These are phyloP conservation scores for Colinus virginianus DNA, from an alignment of 2,113 vertebrate species.

Conservation along the genomic window DNA sequence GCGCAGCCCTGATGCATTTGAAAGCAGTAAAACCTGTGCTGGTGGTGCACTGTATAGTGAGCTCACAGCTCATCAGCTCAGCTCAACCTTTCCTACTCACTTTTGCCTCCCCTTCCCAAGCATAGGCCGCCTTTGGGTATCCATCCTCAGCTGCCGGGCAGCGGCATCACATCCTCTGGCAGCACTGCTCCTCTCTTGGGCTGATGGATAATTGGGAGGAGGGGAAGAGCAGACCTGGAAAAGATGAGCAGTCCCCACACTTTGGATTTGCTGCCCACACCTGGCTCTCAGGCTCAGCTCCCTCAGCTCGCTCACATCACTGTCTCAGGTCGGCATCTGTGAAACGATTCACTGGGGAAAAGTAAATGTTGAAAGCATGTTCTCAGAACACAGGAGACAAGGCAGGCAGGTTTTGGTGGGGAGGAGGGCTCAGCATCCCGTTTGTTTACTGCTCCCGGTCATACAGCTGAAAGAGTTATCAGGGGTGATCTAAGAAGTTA, in stretches of 20 bases:
- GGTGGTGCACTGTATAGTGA: too few species aligned
- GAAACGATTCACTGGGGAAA: not conserved
- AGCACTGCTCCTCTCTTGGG: too few species aligned
- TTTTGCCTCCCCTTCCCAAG: not conserved
- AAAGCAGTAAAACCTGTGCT: fast-evolving
- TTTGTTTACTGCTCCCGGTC: not conserved
- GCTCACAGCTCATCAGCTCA: not conserved
- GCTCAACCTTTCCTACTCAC: not conserved
- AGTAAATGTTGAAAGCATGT: fast-evolving
- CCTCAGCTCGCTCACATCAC: too few species aligned
- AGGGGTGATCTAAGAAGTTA: not conserved
- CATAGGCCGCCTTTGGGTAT: not conserved
- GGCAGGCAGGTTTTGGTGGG: fast-evolving
- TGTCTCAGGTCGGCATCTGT: too few species aligned
- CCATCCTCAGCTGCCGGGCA: not conserved
- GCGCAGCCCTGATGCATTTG: not conserved
- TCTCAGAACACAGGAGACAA: too few species aligned
- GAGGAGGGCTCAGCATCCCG: not conserved
- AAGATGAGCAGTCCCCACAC: not conserved
- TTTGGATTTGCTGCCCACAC: not conserved
- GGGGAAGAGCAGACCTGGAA: too few species aligned
- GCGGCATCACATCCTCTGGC: too few species aligned
- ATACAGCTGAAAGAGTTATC: not conserved
- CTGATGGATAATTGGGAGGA: too few species aligned
- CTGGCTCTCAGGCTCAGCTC: too few species aligned